Evolutionary conservation across 1,140 invertebrate species (phyloP).

Genomic region (Neodiprion pinetum): DNA sequence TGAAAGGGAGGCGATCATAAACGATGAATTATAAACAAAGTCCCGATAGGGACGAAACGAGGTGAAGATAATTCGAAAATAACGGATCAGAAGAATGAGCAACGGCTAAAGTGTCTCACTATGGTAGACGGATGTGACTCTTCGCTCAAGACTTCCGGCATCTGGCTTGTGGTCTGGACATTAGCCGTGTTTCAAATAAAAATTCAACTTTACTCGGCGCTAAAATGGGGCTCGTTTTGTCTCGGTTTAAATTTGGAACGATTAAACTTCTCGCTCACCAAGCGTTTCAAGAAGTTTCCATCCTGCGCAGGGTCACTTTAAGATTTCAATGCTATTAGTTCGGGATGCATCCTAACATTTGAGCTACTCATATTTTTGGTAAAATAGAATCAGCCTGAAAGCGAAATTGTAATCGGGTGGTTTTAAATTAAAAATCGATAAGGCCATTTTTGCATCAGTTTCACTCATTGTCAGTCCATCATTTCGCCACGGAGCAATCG

Average conservation of each 20-base stretch:
- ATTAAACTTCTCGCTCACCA: background rate
- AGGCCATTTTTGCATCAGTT: too few species aligned
- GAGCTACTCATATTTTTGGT: background rate
- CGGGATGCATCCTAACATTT: too few species aligned
- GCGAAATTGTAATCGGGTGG: background rate
- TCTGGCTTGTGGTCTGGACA: constrained; percentile 6
- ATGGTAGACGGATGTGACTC: background rate
- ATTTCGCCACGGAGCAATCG: too few species aligned
- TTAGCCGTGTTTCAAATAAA: background rate
- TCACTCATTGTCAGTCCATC: too few species aligned
- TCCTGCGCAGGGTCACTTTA: background rate
- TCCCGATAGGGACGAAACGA: background rate
- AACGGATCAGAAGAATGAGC: constrained; percentile 10
- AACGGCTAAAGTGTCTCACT: background rate
- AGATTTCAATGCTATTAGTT: background rate
- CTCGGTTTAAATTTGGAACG: background rate
- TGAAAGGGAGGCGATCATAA: background rate
- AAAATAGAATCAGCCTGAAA: background rate
- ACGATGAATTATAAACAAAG: constrained; percentile 10
- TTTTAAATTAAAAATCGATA: background rate
- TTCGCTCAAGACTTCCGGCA: background rate
- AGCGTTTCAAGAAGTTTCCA: background rate
- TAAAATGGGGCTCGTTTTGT: background rate
- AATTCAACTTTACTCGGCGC: background rate
- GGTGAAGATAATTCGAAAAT: background rate